Evolutionary conservation across 2,888 invertebrate genomes (phyloP).

Genomic region (Pseudococcus viburni): DNA sequence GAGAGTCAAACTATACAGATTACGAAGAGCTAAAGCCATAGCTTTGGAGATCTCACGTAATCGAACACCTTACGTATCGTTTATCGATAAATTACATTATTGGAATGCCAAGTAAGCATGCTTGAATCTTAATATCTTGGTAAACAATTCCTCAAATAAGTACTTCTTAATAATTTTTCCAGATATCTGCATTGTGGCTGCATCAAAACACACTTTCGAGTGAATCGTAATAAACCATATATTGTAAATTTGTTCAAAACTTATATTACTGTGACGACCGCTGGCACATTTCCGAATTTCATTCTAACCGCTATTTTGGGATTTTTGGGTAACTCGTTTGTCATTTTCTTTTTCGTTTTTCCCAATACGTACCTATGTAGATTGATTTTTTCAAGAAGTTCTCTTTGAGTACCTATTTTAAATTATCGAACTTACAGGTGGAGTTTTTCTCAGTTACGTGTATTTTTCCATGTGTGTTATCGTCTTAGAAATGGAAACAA

Average conservation of each 20-base stretch:
- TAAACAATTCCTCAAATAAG: no score
- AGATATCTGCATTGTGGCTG: slow-evolving; percentile 58
- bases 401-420: slow-evolving; percentile 69
- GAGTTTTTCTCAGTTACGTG: slow-evolving; percentile 69
- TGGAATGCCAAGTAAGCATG: slow-evolving; percentile 31
- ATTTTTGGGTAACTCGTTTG: slow-evolving; percentile 73
- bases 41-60: neutral
- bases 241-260: slow-evolving; percentile 59
- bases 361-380: no score
- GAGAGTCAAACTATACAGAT: neutral
- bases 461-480: slow-evolving; percentile 47
- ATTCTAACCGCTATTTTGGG: slow-evolving; percentile 78
- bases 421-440: slow-evolving; percentile 72
- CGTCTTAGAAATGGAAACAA: neutral
- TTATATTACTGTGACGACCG: slow-evolving; percentile 67
- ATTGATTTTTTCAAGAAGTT: no score
- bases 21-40: neutral
- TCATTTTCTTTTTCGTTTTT: no score
- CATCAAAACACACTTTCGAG: slow-evolving; percentile 50
- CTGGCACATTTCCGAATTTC: slow-evolving; percentile 77
- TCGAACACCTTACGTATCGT: neutral
- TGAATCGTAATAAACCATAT: slow-evolving; percentile 36
- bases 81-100: slow-evolving; percentile 12
- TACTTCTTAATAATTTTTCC: neutral
- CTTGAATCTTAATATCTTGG: neutral